A percentile compares a stretch with the other conserved stretches of the same genome.
Evolutionary conservation across 1,140 invertebrate genomes (phyloP).

Genomic region (Tetranychus cinnabarinus): DNA sequence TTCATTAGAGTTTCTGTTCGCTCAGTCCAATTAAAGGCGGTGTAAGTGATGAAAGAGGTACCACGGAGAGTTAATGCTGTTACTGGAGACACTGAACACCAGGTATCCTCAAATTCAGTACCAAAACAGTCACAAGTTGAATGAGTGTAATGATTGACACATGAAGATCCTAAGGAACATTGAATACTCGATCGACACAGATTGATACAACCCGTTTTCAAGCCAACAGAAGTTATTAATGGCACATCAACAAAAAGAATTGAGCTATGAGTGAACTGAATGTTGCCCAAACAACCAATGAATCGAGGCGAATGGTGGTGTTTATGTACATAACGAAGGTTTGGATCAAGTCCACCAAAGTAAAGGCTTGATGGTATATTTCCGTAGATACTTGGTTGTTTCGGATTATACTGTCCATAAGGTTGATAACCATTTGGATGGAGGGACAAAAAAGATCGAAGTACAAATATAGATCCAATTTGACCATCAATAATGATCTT

Average conservation of each 20-base stretch:
- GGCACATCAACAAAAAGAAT: constrained; percentile 55
- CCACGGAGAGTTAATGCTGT: constrained; percentile 62
- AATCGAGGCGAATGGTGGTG: constrained; percentile 77
- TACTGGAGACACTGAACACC: constrained; percentile 43
- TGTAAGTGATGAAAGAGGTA: constrained; percentile 71
- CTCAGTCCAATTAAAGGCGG: constrained; percentile 77
- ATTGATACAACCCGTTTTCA: constrained; percentile 21
- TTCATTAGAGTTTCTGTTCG: constrained; percentile 60
- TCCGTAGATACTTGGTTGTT: not conserved
- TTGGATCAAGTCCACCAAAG: constrained; percentile 41
- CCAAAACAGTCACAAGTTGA: constrained; percentile 73
- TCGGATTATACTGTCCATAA: not conserved
- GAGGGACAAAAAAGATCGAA: not conserved
- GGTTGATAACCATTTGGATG: not conserved
- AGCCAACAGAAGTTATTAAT: constrained; percentile 38
- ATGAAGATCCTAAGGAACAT: constrained; percentile 53
- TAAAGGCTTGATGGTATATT: not conserved
- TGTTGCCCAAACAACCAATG: constrained; percentile 64
- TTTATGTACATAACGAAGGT: constrained; percentile 47
- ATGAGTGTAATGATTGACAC: constrained; percentile 66
- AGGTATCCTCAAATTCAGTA: constrained; percentile 62
- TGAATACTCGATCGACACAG: constrained; percentile 49
- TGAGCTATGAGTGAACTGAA: constrained; percentile 51
- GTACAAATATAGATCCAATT: not conserved
- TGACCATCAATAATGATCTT: constrained; percentile 52